Evolutionary conservation across 2,113 vertebrate genomes (phyloP).

Genomic region (Amphiprion ocellaris): DNA sequence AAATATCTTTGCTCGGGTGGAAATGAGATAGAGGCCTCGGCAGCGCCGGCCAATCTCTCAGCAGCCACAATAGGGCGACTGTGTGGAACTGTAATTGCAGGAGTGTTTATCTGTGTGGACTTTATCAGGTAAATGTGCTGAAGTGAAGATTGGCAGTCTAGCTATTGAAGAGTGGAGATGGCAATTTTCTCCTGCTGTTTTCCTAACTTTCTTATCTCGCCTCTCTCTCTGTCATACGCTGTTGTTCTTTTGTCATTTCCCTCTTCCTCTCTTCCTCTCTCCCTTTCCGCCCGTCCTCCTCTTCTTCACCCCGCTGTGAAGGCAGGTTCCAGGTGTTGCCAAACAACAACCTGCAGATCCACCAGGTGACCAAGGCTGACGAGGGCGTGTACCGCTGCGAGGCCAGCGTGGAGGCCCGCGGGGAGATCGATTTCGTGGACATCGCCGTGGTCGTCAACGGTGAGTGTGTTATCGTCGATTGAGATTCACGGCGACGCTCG

Average conservation of each 20-base stretch:
- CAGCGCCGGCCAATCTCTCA: conserved; percentile 51
- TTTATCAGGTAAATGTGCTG: conserved; percentile 68
- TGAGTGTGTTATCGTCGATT: conserved; percentile 77
- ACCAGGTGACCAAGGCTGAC: conserved; percentile 94
- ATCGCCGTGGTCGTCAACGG: conserved; percentile 96
- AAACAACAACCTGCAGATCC: conserved; percentile 97
- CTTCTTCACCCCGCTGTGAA: conserved; percentile 69
- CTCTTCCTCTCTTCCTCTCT: background rate
- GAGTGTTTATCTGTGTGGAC: conserved; percentile 68
- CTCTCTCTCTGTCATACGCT: conserved; percentile 42
- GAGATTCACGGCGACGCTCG: too few species aligned
- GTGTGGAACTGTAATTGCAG: conserved; percentile 59
- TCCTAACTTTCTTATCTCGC: conserved; percentile 52
- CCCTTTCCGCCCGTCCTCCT: conserved; percentile 2
- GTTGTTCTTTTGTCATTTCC: conserved; percentile 35
- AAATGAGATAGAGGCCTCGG: conserved; percentile 57
- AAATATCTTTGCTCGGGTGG: conserved; percentile 66
- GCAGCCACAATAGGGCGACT: conserved; percentile 28
- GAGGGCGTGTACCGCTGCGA: conserved; percentile 98
- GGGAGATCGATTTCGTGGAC: conserved; percentile 98
- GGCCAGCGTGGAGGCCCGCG: conserved; percentile 96
- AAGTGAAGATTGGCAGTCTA: conserved; percentile 63
- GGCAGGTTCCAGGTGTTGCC: conserved; percentile 91
- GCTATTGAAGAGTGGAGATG: conserved; percentile 49
- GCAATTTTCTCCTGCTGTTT: conserved; percentile 56